Percentiles rank a stretch among this genome's conserved stretches.
Evolutionary conservation across 2,113 vertebrate species (phyloP).

Genomic region (Forbesichthys papilliferus): DNA sequence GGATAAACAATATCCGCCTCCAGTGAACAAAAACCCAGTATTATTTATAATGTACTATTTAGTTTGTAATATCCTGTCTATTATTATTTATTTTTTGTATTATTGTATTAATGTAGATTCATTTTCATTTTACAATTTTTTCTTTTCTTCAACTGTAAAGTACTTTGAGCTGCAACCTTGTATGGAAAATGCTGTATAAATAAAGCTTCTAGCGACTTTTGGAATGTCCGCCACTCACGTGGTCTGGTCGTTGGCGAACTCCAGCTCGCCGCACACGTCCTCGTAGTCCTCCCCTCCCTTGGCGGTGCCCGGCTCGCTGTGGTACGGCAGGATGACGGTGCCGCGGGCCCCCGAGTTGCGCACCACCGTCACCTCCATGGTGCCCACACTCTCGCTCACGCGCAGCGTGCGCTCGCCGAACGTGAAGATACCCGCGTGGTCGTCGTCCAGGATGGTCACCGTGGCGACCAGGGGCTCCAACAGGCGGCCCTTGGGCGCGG

Average conservation of each 20-base stretch:
- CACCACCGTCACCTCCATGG: conserved; percentile 89
- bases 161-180: too few species aligned
- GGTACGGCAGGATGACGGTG: conserved; percentile 90
- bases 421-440: conserved; percentile 96
- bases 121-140: too few species aligned
- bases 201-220: too few species aligned
- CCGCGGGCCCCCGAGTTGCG: conserved; percentile 91
- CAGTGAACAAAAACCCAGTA: too few species aligned
- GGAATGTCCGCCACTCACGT: conserved; percentile 78
- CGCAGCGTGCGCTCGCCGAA: conserved; percentile 85
- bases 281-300: conserved; percentile 87
- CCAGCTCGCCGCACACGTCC: conserved; percentile 87
- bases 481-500: conserved; percentile 82
- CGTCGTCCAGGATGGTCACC: conserved; percentile 95
- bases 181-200: too few species aligned
- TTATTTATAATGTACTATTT: too few species aligned
- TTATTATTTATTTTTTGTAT: too few species aligned
- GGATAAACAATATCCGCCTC: too few species aligned
- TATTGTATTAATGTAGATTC: too few species aligned
- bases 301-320: conserved; percentile 85
- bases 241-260: conserved; percentile 92
- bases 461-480: conserved; percentile 87
- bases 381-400: conserved; percentile 92
- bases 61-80: too few species aligned
- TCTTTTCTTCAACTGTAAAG: too few species aligned